phyloP scores from a whole-genome alignment of 2,797 vertebrate genomes.

The Buphagus erythrorhynchus region DNA sequence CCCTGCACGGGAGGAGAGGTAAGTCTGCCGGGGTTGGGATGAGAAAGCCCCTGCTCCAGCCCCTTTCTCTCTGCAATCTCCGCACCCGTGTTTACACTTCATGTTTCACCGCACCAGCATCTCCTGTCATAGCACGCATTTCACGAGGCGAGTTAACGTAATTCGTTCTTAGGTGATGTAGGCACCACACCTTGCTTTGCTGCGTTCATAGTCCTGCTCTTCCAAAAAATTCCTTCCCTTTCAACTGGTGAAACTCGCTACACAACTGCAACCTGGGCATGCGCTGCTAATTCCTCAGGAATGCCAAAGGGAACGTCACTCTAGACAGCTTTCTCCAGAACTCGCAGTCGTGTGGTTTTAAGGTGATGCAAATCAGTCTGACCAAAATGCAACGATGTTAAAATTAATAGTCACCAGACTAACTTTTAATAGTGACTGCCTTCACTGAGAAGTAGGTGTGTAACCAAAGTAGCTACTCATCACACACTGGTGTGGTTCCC shows the following conservation, averaged over 20 bases:
- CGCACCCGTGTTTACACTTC: rapidly evolving
- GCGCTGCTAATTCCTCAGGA: neutral
- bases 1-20: conserved; percentile 97
- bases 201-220: neutral
- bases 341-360: neutral
- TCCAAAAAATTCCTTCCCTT: neutral
- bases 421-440: neutral
- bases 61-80: neutral
- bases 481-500: neutral
- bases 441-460: neutral
- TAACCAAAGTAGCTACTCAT: neutral
- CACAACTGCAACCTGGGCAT: rapidly evolving
- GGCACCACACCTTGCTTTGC: neutral
- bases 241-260: rapidly evolving
- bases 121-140: neutral
- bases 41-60: neutral
- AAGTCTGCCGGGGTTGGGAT: conserved; percentile 21
- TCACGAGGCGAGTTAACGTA: neutral
- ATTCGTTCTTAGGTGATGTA: neutral
- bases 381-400: neutral
- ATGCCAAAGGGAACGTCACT: rapidly evolving
- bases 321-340: neutral
- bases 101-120: neutral
- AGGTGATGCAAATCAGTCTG: neutral
- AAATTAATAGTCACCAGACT: neutral